Base-by-base conservation (phyloP, 1,140 invertebrate genomes). In the Anoplolepis gracilipes region DNA sequence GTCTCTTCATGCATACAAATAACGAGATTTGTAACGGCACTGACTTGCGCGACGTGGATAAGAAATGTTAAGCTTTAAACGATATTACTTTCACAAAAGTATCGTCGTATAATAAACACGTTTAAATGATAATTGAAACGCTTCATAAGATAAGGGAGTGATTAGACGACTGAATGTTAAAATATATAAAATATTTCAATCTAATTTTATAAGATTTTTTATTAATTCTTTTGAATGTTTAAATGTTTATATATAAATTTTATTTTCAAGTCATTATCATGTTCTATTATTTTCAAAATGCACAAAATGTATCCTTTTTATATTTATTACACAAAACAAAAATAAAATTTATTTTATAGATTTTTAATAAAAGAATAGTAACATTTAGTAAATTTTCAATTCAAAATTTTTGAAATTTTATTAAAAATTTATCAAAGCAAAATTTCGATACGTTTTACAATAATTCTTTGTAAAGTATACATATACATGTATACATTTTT, bases 1-100 rank as follows among this genome's bases (percentile, higher is more conserved):
- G 77, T 57, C 67, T n/a, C 13, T 77, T 77, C 84, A 82, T 78
- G 72, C 76, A 85, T 87, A 88, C 75, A 82, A 77, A 86, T 88
- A 64, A 86, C 81, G 65, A 76, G 84, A 89, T 88, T 89, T 88
- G 67, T 81, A 72, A 75, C 10, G 42, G 46, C 39, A 36, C 30
- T 39, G 76, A 49, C 59, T 39, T 30, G 28, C 28, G 39, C 30
- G 3, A 5, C 22, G 25, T 69, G 3, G 8, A 81, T 11, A 42
- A 72, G 13, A 30, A 78, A 49, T 19, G 2, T 8, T 28, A 46
- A 62, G 62, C 25, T 65, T 25, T 30, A 30, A 77, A 53, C 49
- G 7, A 78, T 53, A 67, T 55, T 53, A 55, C 67, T 28, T 53
- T 13, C n/a, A 65, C 5, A 4, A 39, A 65, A 6, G 4, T 42